Evolutionary conservation across 2,113 vertebrate genomes (phyloP), one percentile per base, ranked within the genome.

Genomic region (Psettodes erumei): DNA sequence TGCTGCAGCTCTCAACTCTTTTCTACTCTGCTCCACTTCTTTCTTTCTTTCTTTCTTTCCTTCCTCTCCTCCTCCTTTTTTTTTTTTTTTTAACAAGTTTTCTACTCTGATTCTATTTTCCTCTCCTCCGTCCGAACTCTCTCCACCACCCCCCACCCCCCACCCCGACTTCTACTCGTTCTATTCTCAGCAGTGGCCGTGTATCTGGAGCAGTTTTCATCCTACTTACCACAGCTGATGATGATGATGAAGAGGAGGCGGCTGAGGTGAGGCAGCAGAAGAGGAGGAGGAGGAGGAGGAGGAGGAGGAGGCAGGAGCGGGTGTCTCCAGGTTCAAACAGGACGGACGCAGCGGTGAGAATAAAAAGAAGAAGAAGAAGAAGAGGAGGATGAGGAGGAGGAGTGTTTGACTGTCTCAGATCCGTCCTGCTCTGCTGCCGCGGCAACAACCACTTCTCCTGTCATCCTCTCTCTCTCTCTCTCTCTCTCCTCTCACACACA

Each of bases 161-260:
- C 45, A 7, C 50, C 40, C 59, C 21, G 4, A 65, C 72, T 32
- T 18, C 51, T 47, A 56, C 80, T 48, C 2, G 1, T 81, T 87
- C 89, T 91, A 89, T 88, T 89, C 85, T 90, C 81, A 88, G 88
- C 88, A 47, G 28, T 23, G 54, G 61, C 58, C 3, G n/a, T 56
- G 65, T 71, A 88, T 88, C 77, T 91, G 82, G 88, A 91, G 82
- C 86, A 91, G 64, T 86, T 90, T 84, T 10, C 88, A 90, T 91
- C 86, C 85, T 86, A 91, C 90, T 91, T 89, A 91, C 90, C 88
- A 35, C 35, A 2, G 80, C 77, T 50, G 82, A 48, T 19, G 81
- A 48, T 18, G 79, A 50, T 16, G 67, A 50, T 25, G 67, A 63
- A 30, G 59, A 11, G 9, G 68, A 65, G 1, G 30, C n/a, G 4